Conservation (phyloP, 2,888 invertebrate species). For the Melanostoma mellinum region DNA sequence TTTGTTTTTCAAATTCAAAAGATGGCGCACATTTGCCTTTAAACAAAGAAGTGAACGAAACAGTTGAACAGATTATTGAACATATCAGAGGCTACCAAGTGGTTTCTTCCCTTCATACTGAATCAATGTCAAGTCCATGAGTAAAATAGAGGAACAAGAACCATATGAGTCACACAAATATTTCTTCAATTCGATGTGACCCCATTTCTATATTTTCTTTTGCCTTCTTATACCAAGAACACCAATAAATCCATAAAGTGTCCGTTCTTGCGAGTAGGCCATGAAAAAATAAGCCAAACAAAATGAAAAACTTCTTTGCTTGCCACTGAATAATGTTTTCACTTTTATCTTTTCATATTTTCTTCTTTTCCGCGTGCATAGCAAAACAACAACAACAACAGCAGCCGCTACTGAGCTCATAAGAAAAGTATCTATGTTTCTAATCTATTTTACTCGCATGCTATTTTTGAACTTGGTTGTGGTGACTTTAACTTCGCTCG, state of each 20-base stretch:
- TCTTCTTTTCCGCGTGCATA: constrained; percentile 34
- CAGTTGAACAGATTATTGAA: too few species aligned
- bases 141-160: neutral
- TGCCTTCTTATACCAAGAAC: constrained; percentile 29
- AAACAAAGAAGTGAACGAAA: neutral
- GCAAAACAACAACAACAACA: constrained; percentile 6
- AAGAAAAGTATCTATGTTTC: constrained; percentile 11
- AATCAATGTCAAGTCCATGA: constrained; percentile 33
- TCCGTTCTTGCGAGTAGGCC: constrained; percentile 20
- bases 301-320: constrained; percentile 46
- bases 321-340: constrained; percentile 29
- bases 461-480: constrained; percentile 19
- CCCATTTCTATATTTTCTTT: constrained; percentile 31
- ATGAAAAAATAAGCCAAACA: constrained; percentile 20
- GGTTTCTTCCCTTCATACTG: neutral
- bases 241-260: constrained; percentile 30
- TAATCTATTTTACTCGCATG: constrained; percentile 19
- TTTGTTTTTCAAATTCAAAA: too few species aligned
- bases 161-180: constrained; percentile 5
- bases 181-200: constrained; percentile 4
- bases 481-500: neutral
- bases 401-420: constrained; percentile 4
- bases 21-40: too few species aligned
- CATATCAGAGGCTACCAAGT: neutral
- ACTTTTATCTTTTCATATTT: constrained; percentile 19